These are phyloP conservation scores for Chymomyza caudatula DNA, from an alignment of 2,888 invertebrate genomes.

Conservation along the genomic window DNA sequence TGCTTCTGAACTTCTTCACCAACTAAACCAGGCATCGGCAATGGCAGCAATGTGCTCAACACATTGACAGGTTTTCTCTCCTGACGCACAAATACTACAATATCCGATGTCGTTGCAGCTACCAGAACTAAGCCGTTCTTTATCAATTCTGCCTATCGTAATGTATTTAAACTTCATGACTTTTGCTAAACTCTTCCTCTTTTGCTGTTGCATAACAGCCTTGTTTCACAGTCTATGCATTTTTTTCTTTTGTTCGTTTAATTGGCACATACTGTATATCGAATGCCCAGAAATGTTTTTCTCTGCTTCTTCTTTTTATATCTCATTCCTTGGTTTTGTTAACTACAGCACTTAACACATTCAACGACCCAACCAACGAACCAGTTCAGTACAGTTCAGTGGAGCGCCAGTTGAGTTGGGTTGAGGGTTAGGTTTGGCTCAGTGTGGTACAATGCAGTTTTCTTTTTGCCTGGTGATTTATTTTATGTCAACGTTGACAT, in stretches of 20 bases:
- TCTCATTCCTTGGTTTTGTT: background rate
- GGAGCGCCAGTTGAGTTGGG: background rate
- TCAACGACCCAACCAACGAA: slow-evolving; percentile 4
- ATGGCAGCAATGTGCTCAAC: too few relatives aligned
- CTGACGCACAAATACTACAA: too few relatives aligned
- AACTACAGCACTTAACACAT: slow-evolving; percentile 1
- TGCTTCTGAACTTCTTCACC: too few relatives aligned
- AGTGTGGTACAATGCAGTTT: slow-evolving; percentile 48
- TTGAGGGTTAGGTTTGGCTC: background rate
- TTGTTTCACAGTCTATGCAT: background rate
- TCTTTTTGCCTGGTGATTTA: slow-evolving; percentile 61
- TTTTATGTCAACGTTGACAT: slow-evolving; percentile 73
- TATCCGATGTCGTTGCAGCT: too few relatives aligned
- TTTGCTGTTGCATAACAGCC: too few relatives aligned
- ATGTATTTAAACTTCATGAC: too few relatives aligned
- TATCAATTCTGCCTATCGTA: too few relatives aligned
- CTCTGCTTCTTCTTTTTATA: slow-evolving; percentile 3
- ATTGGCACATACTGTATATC: slow-evolving; percentile 56
- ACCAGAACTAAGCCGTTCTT: too few relatives aligned
- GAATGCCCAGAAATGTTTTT: slow-evolving; percentile 38
- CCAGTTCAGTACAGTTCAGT: slow-evolving; percentile 17
- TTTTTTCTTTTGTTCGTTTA: slow-evolving; percentile 33
- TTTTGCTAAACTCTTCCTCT: too few relatives aligned
- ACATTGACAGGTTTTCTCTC: too few relatives aligned
- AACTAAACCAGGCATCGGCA: too few relatives aligned